A percentile compares a stretch with the other conserved stretches of the same genome.
These are phyloP conservation scores for Parazoanthus atlanticus DNA, from an alignment of 92 coral and sea anemone genomes.

Conservation along the genomic window DNA sequence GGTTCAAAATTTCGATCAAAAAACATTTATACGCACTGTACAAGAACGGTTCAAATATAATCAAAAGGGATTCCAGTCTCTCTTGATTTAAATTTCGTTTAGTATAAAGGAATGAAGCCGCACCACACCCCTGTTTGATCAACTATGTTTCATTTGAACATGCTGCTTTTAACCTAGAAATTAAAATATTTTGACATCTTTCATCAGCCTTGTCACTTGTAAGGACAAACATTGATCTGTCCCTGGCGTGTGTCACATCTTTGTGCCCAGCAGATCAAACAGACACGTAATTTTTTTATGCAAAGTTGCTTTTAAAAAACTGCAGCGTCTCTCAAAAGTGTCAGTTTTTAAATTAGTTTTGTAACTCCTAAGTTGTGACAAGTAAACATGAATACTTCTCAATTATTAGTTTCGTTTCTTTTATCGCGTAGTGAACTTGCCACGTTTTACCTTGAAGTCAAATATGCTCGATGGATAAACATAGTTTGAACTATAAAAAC, in stretches of 20 bases:
- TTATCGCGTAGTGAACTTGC: neutral
- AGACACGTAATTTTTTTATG: neutral
- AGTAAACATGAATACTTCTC: neutral
- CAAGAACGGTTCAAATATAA: no score
- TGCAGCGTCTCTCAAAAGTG: conserved; percentile 19
- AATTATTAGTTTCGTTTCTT: neutral
- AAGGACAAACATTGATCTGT: neutral
- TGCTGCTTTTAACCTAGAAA: neutral
- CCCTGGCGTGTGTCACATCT: conserved; percentile 5
- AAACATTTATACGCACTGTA: neutral
- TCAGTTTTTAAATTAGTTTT: neutral
- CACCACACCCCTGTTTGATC: no score
- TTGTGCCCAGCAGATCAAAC: conserved; percentile 1
- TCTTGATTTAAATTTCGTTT: no score
- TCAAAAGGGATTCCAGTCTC: no score
- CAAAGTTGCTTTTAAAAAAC: conserved; percentile 12
- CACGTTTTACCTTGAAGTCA: neutral
- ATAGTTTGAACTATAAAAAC: no score
- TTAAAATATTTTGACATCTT: neutral
- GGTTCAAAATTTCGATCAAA: no score
- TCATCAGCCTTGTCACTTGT: neutral
- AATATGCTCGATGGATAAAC: neutral
- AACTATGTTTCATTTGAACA: no score
- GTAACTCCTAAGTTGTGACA: neutral
- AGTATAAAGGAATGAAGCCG: no score